These are phyloP conservation scores for Tanypteryx hageni DNA, from an alignment of 2,888 invertebrate genomes.

Conservation along the genomic window DNA sequence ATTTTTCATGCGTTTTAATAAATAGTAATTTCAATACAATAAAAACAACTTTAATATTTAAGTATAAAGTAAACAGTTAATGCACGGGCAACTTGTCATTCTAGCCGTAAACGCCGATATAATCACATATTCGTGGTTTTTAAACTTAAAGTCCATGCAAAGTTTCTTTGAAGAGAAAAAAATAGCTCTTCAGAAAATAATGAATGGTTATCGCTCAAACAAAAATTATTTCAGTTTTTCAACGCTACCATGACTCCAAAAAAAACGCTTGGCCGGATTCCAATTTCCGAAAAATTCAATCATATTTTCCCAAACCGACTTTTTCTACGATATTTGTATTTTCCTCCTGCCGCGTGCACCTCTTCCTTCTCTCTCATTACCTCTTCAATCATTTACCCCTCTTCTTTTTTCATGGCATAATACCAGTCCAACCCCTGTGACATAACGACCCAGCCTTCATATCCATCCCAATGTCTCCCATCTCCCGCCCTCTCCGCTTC, in stretches of 20 bases:
- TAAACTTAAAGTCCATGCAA: too few species aligned
- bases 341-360: background rate
- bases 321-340: background rate
- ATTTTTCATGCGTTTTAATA: too few species aligned
- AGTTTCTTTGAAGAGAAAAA: too few species aligned
- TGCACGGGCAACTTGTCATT: too few species aligned
- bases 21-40: too few species aligned
- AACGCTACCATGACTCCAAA: background rate
- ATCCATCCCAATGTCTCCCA: background rate
- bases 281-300: background rate
- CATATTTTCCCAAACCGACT: background rate
- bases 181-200: too few species aligned
- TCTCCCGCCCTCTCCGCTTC: background rate
- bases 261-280: background rate
- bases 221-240: background rate
- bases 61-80: too few species aligned
- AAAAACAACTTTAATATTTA: too few species aligned
- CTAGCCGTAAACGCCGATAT: too few species aligned
- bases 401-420: background rate
- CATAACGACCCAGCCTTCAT: background rate
- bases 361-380: background rate
- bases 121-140: too few species aligned
- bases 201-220: background rate
- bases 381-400: background rate
- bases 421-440: background rate